phyloP scores from a whole-genome alignment of 1,140 invertebrate species.

The Xylocopa sonorina region DNA sequence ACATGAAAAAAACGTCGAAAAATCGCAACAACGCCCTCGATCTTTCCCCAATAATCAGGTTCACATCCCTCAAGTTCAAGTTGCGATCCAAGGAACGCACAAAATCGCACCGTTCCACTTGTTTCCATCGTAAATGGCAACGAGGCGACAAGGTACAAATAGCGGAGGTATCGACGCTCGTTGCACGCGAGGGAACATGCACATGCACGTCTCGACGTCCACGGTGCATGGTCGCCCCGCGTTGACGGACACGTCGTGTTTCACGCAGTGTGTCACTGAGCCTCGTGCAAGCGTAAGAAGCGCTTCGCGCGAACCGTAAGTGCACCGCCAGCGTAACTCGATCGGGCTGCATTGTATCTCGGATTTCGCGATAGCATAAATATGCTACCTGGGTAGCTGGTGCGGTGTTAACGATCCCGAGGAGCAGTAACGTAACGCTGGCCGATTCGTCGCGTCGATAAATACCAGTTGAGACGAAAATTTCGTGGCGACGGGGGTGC shows the following conservation, averaged over 20 bases:
- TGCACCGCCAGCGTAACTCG: conserved; percentile 68
- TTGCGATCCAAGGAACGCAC: too few species aligned
- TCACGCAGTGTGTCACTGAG: conserved; percentile 59
- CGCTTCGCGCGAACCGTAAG: conserved; percentile 60
- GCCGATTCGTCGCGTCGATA: conserved; percentile 6
- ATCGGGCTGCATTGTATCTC: conserved; percentile 73
- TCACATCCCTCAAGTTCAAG: too few species aligned
- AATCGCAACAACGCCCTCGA: too few species aligned
- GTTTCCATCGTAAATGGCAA: too few species aligned
- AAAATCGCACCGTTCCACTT: too few species aligned
- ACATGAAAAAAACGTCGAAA: too few species aligned
- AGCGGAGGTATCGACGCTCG: too few species aligned
- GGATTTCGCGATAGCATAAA: conserved; percentile 77
- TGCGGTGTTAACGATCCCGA: conserved; percentile 70
- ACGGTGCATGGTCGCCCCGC: neutral
- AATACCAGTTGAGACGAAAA: neutral
- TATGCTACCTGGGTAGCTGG: conserved; percentile 63
- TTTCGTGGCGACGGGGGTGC: neutral
- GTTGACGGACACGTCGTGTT: conserved; percentile 40
- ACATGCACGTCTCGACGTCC: neutral
- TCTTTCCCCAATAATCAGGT: too few species aligned
- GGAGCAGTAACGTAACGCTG: conserved; percentile 66
- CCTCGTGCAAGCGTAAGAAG: conserved; percentile 59
- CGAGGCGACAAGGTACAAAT: too few species aligned
- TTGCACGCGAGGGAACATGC: too few species aligned